These are phyloP conservation scores for Corbicula japonica DNA, from an alignment of 2,888 invertebrate species.

Conservation along the genomic window DNA sequence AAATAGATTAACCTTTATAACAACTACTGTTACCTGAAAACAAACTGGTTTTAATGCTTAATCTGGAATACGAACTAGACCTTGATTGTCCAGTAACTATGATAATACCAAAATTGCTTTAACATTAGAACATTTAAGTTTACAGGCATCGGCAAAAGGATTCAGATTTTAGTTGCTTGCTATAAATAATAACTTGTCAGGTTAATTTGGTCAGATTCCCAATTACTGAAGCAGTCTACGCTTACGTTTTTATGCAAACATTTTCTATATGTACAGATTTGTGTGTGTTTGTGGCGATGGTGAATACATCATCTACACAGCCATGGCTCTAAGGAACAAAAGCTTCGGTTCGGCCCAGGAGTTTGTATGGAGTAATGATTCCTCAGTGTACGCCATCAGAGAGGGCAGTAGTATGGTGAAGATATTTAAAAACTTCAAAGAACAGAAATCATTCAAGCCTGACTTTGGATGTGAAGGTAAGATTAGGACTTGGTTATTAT, in stretches of 20 bases:
- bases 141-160: conserved; percentile 9
- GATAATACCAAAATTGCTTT: too few species aligned
- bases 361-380: conserved; percentile 99
- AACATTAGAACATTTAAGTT: not conserved
- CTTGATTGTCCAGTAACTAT: too few species aligned
- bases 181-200: not conserved
- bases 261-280: conserved; percentile 87
- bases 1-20: too few species aligned
- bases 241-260: not conserved
- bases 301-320: conserved; percentile 99
- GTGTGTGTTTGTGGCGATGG: conserved; percentile 99
- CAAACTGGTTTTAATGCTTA: too few species aligned
- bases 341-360: conserved; percentile 99
- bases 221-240: not conserved
- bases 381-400: conserved; percentile 93
- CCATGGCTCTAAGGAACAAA: conserved; percentile 99
- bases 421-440: conserved; percentile 99
- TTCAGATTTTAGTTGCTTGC: too few species aligned
- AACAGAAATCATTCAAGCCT: conserved; percentile 97
- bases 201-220: not conserved
- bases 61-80: too few species aligned
- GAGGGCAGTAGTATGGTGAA: conserved; percentile 96
- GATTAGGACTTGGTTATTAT: too few species aligned
- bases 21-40: too few species aligned
- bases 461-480: conserved; percentile 98